Evolutionary conservation across 2,113 vertebrate species (phyloP), one percentile per base, ranked within the genome.

Genomic region (Myxocyprinus asiaticus): DNA sequence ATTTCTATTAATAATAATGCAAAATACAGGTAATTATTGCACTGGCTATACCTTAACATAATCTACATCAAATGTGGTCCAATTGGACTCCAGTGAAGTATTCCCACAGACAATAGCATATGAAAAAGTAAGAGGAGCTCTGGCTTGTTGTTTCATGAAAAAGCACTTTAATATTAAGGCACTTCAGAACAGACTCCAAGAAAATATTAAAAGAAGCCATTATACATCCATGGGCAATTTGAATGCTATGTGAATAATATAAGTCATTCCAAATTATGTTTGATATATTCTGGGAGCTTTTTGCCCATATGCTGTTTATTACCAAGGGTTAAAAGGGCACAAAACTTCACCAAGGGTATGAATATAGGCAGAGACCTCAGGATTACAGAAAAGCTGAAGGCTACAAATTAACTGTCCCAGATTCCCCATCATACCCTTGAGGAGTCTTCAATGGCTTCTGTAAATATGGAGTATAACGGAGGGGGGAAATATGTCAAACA

Each of bases 171-270:
- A 75, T 75, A 75, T 63, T 63, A 62, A 63, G 72, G 45, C 59
- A 33, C 58, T 48, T 85, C 81, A 82, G 14, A 70, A 66, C 66
- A 69, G 58, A 66, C 77, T 81, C 75, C 63, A 83, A 77, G 22
- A 81, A 74, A 48, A 42, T 51, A 51, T n/a, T 50, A 62, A 65
- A 53, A 76, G 48, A n/a, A 74, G 44, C 8, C 17, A 4, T 12
- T 7, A 61, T 10, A 9, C 56, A 76, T 53, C 48, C 62, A 55
- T 44, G 14, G 14, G 50, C 61, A n/a, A 17, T 45, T 55, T 65
- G 43, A 53, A 76, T 65, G 61, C 47, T 5, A 4, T 62, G 22
- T 17, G 61, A 44, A 12, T 76, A 33, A 33, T 33, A 33, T 33
- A 33, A 33, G 22, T 33, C 22, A 1, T 33, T 33, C 22, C 22